Conservation (phyloP, 2,797 vertebrate genomes). For the Catamblyrhynchus diadema region DNA sequence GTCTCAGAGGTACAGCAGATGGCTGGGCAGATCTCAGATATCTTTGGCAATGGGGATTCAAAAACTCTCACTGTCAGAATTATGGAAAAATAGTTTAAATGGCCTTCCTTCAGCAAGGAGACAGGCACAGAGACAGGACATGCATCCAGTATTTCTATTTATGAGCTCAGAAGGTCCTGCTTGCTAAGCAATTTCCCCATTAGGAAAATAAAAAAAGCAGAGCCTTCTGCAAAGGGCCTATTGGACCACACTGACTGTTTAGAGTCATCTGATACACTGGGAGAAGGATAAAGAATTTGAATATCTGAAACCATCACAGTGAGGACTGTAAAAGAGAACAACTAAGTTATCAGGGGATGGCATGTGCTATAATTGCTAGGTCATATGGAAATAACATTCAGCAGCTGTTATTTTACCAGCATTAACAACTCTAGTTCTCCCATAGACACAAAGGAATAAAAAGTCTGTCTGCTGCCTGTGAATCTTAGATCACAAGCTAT, state of each 20-base stretch:
- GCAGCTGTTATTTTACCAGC: neutral
- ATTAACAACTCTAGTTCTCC: neutral
- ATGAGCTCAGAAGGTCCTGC: neutral
- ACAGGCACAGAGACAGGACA: neutral
- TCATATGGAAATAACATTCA: neutral
- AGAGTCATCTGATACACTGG: neutral
- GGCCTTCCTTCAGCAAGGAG: neutral
- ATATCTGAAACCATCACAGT: neutral
- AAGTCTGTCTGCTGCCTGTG: neutral
- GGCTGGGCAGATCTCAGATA: neutral
- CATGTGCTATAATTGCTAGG: neutral
- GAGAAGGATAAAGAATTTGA: slow-evolving; percentile 15
- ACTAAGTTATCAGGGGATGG: neutral
- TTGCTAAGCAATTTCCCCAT: neutral
- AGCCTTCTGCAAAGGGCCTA: neutral
- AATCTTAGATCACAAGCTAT: neutral
- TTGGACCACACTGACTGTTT: neutral
- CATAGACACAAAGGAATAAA: neutral
- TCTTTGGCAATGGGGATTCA: neutral
- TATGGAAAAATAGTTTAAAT: neutral
- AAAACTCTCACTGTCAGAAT: neutral
- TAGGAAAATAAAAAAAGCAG: neutral
- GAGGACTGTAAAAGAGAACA: neutral
- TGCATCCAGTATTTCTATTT: neutral
- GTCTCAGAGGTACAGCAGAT: neutral